Base-by-base conservation (phyloP, 1,140 invertebrate species). In the Lepidurus couesii region DNA sequence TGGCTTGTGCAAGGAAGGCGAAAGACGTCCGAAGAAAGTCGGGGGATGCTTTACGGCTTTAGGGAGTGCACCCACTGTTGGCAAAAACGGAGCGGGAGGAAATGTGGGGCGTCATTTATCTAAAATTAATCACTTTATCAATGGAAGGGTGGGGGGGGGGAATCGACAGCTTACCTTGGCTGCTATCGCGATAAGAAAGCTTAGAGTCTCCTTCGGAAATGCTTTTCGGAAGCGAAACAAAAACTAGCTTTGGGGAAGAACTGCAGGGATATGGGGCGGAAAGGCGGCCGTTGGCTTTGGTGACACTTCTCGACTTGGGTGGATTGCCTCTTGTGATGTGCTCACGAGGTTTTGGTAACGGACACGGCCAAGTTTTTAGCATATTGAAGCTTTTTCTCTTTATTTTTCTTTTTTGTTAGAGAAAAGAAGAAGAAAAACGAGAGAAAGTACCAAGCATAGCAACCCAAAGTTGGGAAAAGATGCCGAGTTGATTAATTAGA, bases 121-220 rank as follows among this genome's bases (percentile, higher is more conserved):
- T 65, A n/a, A 65, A 65, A 65, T 65, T 65, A 65, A 65, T 65
- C 53, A 65, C 16, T n/a, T 65, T n/a, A 65, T 65, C 53, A 65
- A 65, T 65, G 53, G 53, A 9, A 16, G 13, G 53, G 53, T 13
- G 45, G 16, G 45, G 9, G 45, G 45, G 47, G 53, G 21, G 8
- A n/a, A 13, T 16, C 13, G 53, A 65, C 53, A 65, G 9, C 21
- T n/a, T 13, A 65, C 53, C 16, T 13, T 65, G 53, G 53, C 53
- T 9, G 53, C 53, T n/a, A 13, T 16, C 16, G 13, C 13, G 13
- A 21, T 16, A 65, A 65, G 21, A 65, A 47, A 16, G 16, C 10
- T 47, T 10, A 47, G 53, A 16, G 21, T 13, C 13, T 13, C 53
- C 21, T 16, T 65, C 1, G 53, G 16, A 65, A 65, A 65, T 65